Evolutionary conservation across 2,888 invertebrate species (phyloP).

Genomic region (Brassicogethes aeneus): DNA sequence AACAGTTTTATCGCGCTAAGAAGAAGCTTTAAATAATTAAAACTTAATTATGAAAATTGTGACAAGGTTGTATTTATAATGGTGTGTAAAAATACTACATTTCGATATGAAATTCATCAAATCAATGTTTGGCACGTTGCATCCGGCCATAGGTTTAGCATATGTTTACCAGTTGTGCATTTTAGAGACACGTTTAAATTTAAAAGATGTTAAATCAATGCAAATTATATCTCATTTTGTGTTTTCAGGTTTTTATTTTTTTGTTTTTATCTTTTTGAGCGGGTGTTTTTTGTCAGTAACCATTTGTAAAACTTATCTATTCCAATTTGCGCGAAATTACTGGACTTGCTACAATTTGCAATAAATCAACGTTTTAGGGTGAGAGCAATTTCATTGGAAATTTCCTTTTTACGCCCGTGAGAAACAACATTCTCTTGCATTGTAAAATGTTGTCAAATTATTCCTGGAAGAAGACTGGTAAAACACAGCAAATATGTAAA

Average conservation of each 20-base stretch:
- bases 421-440: conserved; percentile 29
- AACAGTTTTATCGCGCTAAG: no score
- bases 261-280: no score
- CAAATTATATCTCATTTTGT: conserved; percentile 1
- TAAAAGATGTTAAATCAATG: neutral
- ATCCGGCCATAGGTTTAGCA: conserved; percentile 33
- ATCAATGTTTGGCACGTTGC: conserved; percentile 34
- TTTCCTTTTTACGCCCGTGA: conserved; percentile 27
- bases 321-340: no score
- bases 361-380: conserved; percentile 31
- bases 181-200: conserved; percentile 7
- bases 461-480: no score
- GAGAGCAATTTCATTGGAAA: conserved; percentile 2
- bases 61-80: no score
- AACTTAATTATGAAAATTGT: no score
- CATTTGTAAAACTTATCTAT: no score
- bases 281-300: no score
- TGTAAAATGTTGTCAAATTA: conserved; percentile 24
- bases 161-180: conserved; percentile 35
- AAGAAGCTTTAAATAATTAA: no score
- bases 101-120: conserved; percentile 34
- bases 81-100: conserved; percentile 18
- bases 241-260: neutral
- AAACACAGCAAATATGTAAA: no score
- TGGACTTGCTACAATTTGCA: conserved; percentile 27